Conservation (phyloP, 2,113 vertebrate genomes). For the Paedocypris sp. region DNA sequence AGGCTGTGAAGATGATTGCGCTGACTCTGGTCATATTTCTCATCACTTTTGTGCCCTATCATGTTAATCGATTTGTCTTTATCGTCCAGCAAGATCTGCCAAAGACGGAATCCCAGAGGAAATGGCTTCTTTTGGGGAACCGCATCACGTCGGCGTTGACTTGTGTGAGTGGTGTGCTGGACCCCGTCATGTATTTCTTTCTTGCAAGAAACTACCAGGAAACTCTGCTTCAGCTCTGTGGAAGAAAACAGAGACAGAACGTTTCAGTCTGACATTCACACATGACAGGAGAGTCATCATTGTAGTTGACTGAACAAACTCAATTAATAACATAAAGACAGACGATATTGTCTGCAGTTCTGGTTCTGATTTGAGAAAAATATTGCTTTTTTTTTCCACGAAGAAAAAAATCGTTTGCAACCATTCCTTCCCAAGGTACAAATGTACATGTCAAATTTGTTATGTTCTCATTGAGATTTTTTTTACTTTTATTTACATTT, state of each 20-base stretch:
- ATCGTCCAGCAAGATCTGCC: constrained; percentile 24
- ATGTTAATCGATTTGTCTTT: constrained; percentile 52
- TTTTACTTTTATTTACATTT: too few relatives aligned
- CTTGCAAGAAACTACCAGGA: constrained; percentile 48
- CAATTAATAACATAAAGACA: too few relatives aligned
- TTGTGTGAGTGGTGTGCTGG: constrained; percentile 53
- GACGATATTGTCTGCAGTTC: too few relatives aligned
- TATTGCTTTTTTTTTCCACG: too few relatives aligned
- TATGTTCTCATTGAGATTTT: too few relatives aligned
- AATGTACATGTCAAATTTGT: too few relatives aligned
- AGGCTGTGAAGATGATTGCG: constrained; percentile 53
- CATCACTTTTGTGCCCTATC: constrained; percentile 59
- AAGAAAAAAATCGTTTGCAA: too few relatives aligned
- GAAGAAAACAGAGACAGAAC: constrained; percentile 14
- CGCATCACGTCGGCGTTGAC: constrained; percentile 58
- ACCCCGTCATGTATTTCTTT: constrained; percentile 64
- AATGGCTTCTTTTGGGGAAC: constrained; percentile 42
- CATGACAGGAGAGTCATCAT: too few relatives aligned
- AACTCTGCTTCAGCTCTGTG: constrained; percentile 41
- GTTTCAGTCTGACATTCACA: constrained; percentile 9
- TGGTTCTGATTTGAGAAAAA: too few relatives aligned
- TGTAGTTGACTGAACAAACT: too few relatives aligned
- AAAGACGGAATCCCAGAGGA: neutral
- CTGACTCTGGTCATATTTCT: constrained; percentile 54
- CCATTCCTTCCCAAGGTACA: too few relatives aligned